Base-by-base conservation (phyloP, 2,888 invertebrate genomes). In the Mermis nigrescens region DNA sequence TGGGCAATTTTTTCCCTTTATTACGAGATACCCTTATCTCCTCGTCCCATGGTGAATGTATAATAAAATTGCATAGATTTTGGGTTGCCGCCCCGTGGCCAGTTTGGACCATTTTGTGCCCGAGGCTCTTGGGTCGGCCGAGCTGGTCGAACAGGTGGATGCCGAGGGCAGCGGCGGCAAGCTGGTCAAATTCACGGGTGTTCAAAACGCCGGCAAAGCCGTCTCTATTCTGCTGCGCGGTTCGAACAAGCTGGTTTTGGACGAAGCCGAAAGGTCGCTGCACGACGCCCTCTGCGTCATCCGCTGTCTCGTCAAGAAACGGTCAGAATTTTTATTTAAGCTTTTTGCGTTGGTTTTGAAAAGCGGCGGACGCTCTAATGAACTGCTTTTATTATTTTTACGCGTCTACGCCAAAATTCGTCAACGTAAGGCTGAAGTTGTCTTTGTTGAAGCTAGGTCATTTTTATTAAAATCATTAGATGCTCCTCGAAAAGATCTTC, bases 81-180 rank as follows among this genome's bases (percentile, higher is more conserved):
- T 94, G 29, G 84, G 84, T 28, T 92, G 92, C 73, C 81, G 91
- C 56, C 98, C 98, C 0, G 89, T 98, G 67, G 98, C 98, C 2
- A 92, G 92, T n/a, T 78, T 95, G 63, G 98, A 98, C 77, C 98
- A 98, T 74, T 98, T 98, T 75, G 80, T 83, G 0, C 79, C 92
- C 22, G 95, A 98, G 71, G 85, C 86, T 75, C 79, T 98, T 31
- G 87, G 87, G 7, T 81, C 79, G 63, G 95, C 95, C 3, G 95
- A 98, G 67, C 76, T 92, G 55, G 91, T 88, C 1, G 94, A 98
- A 74, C 94, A 95, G 77, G 80, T 94, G 31, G 82, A 83, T 66
- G 84, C 90, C 64, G 51, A 48, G 7, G 87, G 89, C 59, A 82
- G 82, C 60, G 85, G 83, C 46, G 75, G 74, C 64, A 87, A 89